Base-by-base conservation (phyloP, 2,888 invertebrate species). In the Trichogramma evanescens region DNA sequence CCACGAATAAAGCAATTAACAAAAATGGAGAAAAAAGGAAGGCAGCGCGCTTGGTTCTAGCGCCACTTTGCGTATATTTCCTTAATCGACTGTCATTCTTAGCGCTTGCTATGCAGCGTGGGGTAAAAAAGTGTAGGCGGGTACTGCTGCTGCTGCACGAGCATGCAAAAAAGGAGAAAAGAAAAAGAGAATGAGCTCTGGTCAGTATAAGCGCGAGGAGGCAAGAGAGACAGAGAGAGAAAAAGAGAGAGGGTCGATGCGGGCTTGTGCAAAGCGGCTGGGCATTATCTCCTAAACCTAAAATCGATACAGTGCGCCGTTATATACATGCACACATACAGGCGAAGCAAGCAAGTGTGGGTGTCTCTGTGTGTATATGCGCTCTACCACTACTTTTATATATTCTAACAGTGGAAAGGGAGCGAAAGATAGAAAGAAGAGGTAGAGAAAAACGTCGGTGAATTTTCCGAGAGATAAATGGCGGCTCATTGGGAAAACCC, bases 401-500 rank as follows among this genome's bases (percentile, higher is more conserved):
- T 26, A 26, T 26, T 26, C 48, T 6, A 48, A n/a, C 39, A 26
- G 9, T 8, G 39, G 53, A 41, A 8, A 42, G 54, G 38, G 50
- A 6, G 9, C 42, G 43, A 42, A 46, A 52, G 45, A 13, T 42
- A 46, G 56, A 54, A 53, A 26, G 26, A 26, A 26, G 26, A 26
- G 26, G 26, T 26, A 68, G 69, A 70, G 69, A 71, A 70, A 71
- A 70, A 71, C 69, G 71, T 71, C 71, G 71, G 69, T 69, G 71
- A 70, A 71, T 70, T 70, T 70, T 69, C 70, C 70, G 69, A 68
- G 69, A 71, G 71, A 71, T 71, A 71, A 71, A 71, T 71, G 71
- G 70, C 68, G 69, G 70, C 70, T 71, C 71, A 71, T 71, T 71
- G 71, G 70, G 60, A 64, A 71, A 71, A 70, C 66, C 69, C 68